These are phyloP conservation scores for Borostomias antarcticus DNA, from an alignment of 2,797 vertebrate genomes.

Conservation along the genomic window DNA sequence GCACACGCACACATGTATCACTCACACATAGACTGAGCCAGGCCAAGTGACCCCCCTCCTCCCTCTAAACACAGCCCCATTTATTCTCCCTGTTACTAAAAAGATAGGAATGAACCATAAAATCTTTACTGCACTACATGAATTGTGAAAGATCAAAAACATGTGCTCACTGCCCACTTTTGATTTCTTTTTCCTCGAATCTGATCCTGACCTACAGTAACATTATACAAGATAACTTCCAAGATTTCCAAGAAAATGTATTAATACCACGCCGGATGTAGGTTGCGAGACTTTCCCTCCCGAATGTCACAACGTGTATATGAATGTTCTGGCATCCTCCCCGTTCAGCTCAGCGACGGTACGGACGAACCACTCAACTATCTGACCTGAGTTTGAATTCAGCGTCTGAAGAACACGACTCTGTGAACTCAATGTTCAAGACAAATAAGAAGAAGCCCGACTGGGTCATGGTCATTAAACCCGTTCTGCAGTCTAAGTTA, in stretches of 20 bases:
- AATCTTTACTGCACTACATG: constrained; percentile 55
- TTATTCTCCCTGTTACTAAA: constrained; percentile 60
- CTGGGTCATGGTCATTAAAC: not conserved
- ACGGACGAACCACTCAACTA: not conserved
- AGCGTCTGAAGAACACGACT: not conserved
- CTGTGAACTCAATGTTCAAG: not conserved
- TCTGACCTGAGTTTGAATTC: not conserved
- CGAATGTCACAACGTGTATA: constrained; percentile 8
- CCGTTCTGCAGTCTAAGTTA: too few species aligned
- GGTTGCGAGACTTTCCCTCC: constrained; percentile 1
- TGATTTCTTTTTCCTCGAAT: constrained; percentile 27
- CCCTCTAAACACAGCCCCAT: constrained; percentile 41
- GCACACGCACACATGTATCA: constrained; percentile 11
- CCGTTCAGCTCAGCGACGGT: not conserved
- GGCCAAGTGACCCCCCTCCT: constrained; percentile 43
- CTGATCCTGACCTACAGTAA: constrained; percentile 25
- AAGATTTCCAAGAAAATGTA: constrained; percentile 12
- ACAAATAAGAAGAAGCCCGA: not conserved
- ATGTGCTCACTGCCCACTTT: constrained; percentile 54
- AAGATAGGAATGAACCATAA: constrained; percentile 68
- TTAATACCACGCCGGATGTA: constrained; percentile 7
- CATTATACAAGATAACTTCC: constrained; percentile 21
- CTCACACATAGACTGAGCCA: constrained; percentile 17
- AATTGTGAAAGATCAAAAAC: constrained; percentile 55
- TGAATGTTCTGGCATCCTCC: not conserved